phyloP scores from a whole-genome alignment of 2,797 vertebrate species.

The Anguilla pacifica region DNA sequence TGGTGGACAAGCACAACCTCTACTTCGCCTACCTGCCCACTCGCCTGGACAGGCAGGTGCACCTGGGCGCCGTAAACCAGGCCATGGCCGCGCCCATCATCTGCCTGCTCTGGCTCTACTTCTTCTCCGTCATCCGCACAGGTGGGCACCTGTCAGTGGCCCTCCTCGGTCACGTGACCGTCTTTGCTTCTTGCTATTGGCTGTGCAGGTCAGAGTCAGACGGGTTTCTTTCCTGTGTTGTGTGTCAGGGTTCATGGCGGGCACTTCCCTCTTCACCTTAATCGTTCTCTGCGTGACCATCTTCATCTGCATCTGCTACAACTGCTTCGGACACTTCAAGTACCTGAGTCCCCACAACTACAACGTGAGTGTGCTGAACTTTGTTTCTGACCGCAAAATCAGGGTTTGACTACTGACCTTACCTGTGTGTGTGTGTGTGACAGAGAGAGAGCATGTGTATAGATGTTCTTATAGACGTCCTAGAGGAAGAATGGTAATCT shows the following conservation, averaged over 20 bases:
- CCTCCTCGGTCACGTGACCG: not conserved
- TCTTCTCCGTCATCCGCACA: conserved; percentile 88
- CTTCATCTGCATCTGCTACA: conserved; percentile 75
- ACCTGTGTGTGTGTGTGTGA: not conserved
- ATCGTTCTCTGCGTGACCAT: conserved; percentile 82
- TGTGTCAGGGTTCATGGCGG: conserved; percentile 79
- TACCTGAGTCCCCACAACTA: conserved; percentile 90
- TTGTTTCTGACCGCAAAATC: not conserved
- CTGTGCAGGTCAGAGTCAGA: not conserved
- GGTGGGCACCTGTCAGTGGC: conserved; percentile 62
- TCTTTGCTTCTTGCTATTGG: not conserved
- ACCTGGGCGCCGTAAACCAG: conserved; percentile 89
- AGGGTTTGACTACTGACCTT: not conserved
- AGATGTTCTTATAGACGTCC: too few relatives aligned
- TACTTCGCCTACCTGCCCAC: conserved; percentile 89
- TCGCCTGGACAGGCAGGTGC: conserved; percentile 84
- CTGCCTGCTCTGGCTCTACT: conserved; percentile 94
- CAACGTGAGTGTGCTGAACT: conserved; percentile 67
- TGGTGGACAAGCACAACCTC: conserved; percentile 95
- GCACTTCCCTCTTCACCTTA: conserved; percentile 86
- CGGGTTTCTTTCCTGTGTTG: conserved; percentile 7
- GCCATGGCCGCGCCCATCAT: conserved; percentile 92
- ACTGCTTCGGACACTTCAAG: conserved; percentile 88
- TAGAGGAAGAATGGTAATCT: too few relatives aligned
- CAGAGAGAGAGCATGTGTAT: too few relatives aligned